Base-by-base conservation (phyloP, 2,113 vertebrate species). In the Pungitius pungitius region DNA sequence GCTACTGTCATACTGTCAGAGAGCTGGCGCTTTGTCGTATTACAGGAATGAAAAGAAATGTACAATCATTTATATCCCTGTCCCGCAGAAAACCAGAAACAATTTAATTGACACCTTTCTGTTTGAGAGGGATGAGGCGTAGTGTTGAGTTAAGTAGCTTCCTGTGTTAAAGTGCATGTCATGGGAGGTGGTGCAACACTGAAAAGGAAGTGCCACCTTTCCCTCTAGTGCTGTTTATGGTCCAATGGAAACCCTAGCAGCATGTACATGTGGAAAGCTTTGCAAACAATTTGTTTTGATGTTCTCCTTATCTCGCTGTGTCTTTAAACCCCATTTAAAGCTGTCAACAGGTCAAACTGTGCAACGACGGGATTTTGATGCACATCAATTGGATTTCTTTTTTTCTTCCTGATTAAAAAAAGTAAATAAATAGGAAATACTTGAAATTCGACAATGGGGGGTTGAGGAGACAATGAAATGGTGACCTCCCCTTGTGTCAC, bases 291-390 rank as follows among this genome's bases (percentile, higher is more conserved):
- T 87, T 62, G 57, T 49, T 13, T 88, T 81, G 63, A 52, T 42
- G 51, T 54, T 55, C 79, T 77, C 85, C 42, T 87, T 62, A 56
- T 69, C 66, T 83, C 64, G 49, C 79, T 61, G 63, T 60, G 64
- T 78, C 69, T 87, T 91, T 83, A 86, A 88, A 83, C 80, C 81
- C 80, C 78, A 85, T 84, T 89, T 82, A 86, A 90, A 90, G 77
- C 88, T 85, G 89, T 85, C 86, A 54, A 60, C 67, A 63, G 71
- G 61, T 78, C 56, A 6, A 74, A 47, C 37, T 24, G 57, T 73
- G 77, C 67, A 74, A 77, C 73, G 63, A 78, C 61, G 33, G 64
- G 80, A 79, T 79, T 80, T 65, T 64, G 20, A 73, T n/a, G 22
- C 78, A 69, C 75, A 75, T 69, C 14, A 67, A 85, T 82, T 85